Evolutionary conservation across 2,888 invertebrate species (phyloP).

Genomic region (Tinea semifulvella): DNA sequence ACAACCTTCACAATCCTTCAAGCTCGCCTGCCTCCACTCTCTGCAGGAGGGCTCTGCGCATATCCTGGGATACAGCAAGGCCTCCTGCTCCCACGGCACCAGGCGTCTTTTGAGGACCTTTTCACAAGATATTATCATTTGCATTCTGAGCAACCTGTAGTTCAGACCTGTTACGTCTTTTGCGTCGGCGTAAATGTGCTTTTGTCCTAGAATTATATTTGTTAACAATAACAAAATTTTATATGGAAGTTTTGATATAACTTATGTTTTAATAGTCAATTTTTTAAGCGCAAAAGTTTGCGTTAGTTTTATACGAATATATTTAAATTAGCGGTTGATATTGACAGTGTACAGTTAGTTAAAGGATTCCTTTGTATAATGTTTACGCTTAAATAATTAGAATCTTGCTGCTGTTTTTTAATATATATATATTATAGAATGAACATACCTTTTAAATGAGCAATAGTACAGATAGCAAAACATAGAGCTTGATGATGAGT

Average conservation of each 20-base stretch:
- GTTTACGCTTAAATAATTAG: too few relatives aligned
- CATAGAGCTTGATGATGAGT: conserved; percentile 69
- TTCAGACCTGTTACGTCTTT: conserved; percentile 62
- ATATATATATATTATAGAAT: too few relatives aligned
- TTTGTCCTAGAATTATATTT: conserved; percentile 47
- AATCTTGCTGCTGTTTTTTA: background rate
- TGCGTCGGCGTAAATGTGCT: conserved; percentile 60
- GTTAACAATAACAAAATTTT: too few relatives aligned
- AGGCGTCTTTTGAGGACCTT: conserved; percentile 64
- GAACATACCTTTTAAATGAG: conserved; percentile 58
- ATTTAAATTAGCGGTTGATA: too few relatives aligned
- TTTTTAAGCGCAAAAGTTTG: too few relatives aligned
- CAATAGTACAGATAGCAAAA: conserved; percentile 65
- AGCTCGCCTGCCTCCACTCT: conserved; percentile 53
- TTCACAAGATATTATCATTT: conserved; percentile 69
- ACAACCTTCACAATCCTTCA: conserved; percentile 66
- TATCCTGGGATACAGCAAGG: conserved; percentile 72
- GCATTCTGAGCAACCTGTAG: conserved; percentile 70
- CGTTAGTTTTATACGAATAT: too few relatives aligned
- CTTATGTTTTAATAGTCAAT: too few relatives aligned
- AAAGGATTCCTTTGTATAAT: background rate
- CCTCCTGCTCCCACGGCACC: conserved; percentile 74
- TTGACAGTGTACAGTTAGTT: too few relatives aligned
- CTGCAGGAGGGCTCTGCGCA: conserved; percentile 66
- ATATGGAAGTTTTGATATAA: too few relatives aligned